A percentile compares a stretch with the other conserved stretches of the same genome.
Conservation (phyloP, 1,140 invertebrate species). For the Lepeophtheirus salmonis region DNA sequence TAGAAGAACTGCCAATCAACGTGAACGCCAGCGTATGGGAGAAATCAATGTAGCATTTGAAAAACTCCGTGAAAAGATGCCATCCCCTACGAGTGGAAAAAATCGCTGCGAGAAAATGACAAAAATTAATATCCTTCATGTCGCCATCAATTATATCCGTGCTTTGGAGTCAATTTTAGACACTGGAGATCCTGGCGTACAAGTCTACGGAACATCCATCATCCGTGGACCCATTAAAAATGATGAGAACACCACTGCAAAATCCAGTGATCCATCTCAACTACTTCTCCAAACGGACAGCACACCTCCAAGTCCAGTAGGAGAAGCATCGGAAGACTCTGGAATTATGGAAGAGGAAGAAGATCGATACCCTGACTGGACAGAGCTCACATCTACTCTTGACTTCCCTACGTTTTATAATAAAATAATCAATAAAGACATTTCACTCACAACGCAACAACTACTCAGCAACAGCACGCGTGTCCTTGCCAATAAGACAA, state of each 20-base stretch:
- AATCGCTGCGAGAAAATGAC: slow-evolving; percentile 13
- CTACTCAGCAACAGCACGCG: background rate
- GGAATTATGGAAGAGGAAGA: slow-evolving; percentile 4
- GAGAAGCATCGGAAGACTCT: background rate
- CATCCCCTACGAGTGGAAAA: background rate
- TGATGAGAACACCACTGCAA: background rate
- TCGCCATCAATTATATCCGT: slow-evolving; percentile 18
- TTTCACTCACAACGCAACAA: background rate
- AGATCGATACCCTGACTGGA: slow-evolving; percentile 13
- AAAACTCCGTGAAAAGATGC: slow-evolving; percentile 12
- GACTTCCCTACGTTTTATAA: background rate
- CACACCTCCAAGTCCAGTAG: background rate
- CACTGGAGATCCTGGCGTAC: slow-evolving; percentile 15
- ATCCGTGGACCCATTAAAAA: background rate
- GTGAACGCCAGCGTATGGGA: slow-evolving; percentile 14
- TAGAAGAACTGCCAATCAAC: slow-evolving; percentile 11
- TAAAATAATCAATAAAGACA: background rate
- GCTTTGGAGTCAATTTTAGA: slow-evolving; percentile 13
- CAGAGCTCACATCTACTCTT: slow-evolving; percentile 14
- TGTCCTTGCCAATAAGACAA: background rate
- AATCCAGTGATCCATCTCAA: background rate
- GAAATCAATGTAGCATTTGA: slow-evolving; percentile 18
- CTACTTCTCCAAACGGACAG: background rate
- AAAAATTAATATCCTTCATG: slow-evolving; percentile 17
- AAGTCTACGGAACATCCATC: slow-evolving; percentile 14